Percentiles rank a stretch among this genome's conserved stretches.
These are phyloP conservation scores for Triplophysa rosa DNA, from an alignment of 2,113 vertebrate genomes.

Conservation along the genomic window DNA sequence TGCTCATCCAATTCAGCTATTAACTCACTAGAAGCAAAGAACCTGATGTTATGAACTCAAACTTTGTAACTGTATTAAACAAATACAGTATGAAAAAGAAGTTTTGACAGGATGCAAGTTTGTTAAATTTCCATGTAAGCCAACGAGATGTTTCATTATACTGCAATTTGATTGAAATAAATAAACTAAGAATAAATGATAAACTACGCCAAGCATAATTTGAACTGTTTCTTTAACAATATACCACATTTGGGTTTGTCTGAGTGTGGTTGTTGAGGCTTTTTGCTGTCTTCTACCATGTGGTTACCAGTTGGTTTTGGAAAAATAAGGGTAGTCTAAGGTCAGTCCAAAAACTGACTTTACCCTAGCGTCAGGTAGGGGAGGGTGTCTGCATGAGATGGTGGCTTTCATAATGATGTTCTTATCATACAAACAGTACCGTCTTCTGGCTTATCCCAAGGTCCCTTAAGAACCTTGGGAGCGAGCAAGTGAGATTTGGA, in stretches of 20 bases:
- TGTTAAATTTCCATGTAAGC: too few relatives aligned
- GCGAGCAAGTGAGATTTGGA: conserved; percentile 17
- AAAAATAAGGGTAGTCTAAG: background rate
- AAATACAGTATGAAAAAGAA: background rate
- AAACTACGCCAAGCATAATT: too few relatives aligned
- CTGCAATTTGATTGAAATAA: background rate
- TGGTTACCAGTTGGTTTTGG: background rate
- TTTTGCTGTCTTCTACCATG: background rate
- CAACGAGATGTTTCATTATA: too few relatives aligned
- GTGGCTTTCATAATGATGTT: conserved; percentile 17
- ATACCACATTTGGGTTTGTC: background rate
- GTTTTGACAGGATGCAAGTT: too few relatives aligned
- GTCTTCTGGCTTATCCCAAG: conserved; percentile 41
- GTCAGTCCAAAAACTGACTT: background rate
- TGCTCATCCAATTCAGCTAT: background rate
- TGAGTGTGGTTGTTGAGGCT: background rate
- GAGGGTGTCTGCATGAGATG: background rate
- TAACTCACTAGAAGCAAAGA: too few relatives aligned
- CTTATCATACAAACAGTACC: conserved; percentile 23
- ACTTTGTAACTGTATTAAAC: background rate
- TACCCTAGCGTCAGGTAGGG: background rate
- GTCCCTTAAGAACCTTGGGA: conserved; percentile 47
- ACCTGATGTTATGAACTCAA: too few relatives aligned
- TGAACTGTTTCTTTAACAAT: background rate
- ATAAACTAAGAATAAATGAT: too few relatives aligned